phyloP scores from a whole-genome alignment of 30 jellyfish, hydroid and myxozoan species.

The Turritopsis rubra region DNA sequence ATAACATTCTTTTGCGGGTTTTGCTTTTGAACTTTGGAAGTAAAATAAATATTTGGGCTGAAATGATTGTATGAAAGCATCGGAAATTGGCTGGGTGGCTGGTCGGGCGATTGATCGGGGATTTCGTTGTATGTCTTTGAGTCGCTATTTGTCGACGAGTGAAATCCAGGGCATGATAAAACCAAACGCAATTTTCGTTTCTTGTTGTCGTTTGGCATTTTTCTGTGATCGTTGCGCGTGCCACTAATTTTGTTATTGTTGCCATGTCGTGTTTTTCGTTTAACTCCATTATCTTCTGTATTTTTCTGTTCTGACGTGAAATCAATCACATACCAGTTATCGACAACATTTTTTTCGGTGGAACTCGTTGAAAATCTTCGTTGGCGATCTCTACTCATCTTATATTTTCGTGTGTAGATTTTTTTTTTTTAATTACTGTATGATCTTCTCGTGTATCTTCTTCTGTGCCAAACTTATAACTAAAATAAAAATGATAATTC shows the following conservation, averaged over 20 bases:
- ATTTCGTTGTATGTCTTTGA: neutral
- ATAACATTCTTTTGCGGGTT: neutral
- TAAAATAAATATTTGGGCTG: neutral
- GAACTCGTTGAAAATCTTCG: neutral
- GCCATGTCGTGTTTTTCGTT: neutral
- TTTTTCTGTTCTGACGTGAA: neutral
- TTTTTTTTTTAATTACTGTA: too few species aligned
- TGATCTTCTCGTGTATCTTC: neutral
- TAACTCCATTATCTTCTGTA: neutral
- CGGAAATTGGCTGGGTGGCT: neutral
- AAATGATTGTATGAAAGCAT: neutral
- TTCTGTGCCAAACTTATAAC: neutral
- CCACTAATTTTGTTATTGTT: neutral
- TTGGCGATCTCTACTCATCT: neutral
- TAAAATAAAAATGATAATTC: neutral
- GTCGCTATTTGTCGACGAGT: neutral
- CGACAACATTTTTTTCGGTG: neutral
- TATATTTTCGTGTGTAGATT: neutral
- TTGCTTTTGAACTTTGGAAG: neutral
- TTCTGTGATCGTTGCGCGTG: neutral
- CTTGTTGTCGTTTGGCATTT: neutral
- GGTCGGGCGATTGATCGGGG: neutral
- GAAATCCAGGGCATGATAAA: conserved; percentile 10
- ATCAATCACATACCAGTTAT: neutral
- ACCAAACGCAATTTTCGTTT: conserved; percentile 17